Evolutionary conservation across 92 coral and sea anemone genomes (phyloP), one percentile per base, ranked within the genome.

Genomic region (Ricordea florida): DNA sequence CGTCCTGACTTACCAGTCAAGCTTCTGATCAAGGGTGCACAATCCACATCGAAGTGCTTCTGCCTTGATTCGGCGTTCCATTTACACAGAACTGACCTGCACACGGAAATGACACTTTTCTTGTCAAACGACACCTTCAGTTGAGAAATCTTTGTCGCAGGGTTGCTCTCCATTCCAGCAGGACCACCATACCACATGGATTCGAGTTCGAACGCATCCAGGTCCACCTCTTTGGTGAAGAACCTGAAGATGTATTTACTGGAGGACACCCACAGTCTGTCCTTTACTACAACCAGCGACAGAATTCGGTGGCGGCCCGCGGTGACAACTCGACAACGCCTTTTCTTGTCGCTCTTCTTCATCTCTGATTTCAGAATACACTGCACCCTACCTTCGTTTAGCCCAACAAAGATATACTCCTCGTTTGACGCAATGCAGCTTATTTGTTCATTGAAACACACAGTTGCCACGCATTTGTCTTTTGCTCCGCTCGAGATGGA

Each of bases 171-270:
- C 78, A 83, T 46, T 15, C 93, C 97, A 0, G 27, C 50, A 0
- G 90, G 62, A 11, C 97, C 97, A 13, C 89, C 97, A 22, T 92
- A 94, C 90, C 98, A 87, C 86, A 94, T 70, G 57, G 98, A 83
- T 35, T 92, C 97, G 74, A 88, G 70, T 58, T 94, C 98, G 49
- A 92, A 94, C 41, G 91, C 97, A 28, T 84, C 96, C 88, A 83
- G 79, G 53, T 85, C 98, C 14, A 45, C 80, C 11, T 76, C 65
- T 69, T 83, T 88, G n/a, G 97, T 89, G 59, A 87, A 91, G 70
- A 74, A 91, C 3, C 89, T 69, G 61, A 75, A 94, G 52, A 94
- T 88, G 57, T 94, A 93, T 31, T 87, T 76, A 33, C 97, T 91
- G 43, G 93, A 72, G 3, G 97, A 81, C 13, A 91, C 90, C 97